Percentiles rank a stretch among this genome's conserved stretches.
Evolutionary conservation across 1,140 invertebrate species (phyloP).

Genomic region (Yoshiicerus persimilis): DNA sequence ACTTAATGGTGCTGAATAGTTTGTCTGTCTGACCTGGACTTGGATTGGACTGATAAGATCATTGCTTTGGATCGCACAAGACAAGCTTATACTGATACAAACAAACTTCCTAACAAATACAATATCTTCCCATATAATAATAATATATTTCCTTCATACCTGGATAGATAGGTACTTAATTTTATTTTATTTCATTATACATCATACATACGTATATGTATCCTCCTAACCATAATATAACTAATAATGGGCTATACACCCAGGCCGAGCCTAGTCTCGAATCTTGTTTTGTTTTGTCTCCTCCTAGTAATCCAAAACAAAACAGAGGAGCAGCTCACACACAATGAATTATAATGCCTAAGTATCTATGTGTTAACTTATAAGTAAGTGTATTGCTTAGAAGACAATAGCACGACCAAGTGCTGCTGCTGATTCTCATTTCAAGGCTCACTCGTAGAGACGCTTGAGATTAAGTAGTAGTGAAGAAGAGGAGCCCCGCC

Average conservation of each 20-base stretch:
- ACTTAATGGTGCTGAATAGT: background rate
- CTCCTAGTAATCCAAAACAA: background rate
- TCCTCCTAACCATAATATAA: background rate
- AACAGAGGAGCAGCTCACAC: background rate
- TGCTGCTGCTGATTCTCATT: background rate
- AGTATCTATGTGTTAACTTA: background rate
- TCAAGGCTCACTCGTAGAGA: background rate
- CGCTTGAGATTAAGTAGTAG: background rate
- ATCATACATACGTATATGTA: background rate
- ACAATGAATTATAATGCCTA: background rate
- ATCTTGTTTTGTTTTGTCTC: background rate
- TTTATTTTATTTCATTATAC: background rate
- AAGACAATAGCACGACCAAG: background rate
- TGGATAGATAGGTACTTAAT: background rate
- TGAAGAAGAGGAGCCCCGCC: background rate
- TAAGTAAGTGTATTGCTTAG: background rate
- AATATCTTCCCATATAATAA: background rate
- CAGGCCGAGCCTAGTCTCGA: background rate
- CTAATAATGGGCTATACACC: background rate
- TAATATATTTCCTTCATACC: background rate
- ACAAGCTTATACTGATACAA: background rate
- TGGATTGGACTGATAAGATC: conserved; percentile 11
- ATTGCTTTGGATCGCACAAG: background rate
- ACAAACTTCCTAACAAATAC: background rate
- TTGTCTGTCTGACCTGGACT: background rate